These are phyloP conservation scores for Lasioglossum morio DNA, from an alignment of 2,888 invertebrate species.

Conservation along the genomic window DNA sequence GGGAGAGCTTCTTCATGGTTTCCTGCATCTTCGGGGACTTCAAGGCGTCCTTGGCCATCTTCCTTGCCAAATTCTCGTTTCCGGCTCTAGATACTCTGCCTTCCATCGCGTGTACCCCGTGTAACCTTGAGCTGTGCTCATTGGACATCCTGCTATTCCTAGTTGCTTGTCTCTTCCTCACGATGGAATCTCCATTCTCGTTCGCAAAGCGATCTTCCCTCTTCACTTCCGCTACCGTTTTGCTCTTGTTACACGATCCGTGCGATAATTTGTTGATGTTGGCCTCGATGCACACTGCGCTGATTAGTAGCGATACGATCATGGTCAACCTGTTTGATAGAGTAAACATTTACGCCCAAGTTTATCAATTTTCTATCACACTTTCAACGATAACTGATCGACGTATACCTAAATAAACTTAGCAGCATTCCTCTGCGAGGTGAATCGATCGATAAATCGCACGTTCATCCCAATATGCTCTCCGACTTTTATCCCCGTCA, in stretches of 20 bases:
- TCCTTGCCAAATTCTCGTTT: conserved; percentile 61
- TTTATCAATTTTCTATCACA: neutral
- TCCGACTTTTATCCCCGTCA: neutral
- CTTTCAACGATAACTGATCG: neutral
- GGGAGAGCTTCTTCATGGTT: conserved; percentile 69
- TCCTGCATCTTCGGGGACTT: conserved; percentile 72
- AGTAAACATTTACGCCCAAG: neutral
- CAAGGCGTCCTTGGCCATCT: conserved; percentile 72
- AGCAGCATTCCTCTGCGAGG: conserved; percentile 76
- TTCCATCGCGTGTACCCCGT: neutral
- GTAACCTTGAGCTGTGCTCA: neutral
- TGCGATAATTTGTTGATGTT: conserved; percentile 40
- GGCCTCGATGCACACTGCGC: conserved; percentile 64
- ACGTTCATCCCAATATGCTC: conserved; percentile 25
- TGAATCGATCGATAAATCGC: conserved; percentile 54
- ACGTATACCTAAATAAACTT: conserved; percentile 65
- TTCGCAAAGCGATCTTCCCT: neutral
- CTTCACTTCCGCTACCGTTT: neutral
- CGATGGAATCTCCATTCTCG: neutral
- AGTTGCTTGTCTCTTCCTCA: conserved; percentile 10
- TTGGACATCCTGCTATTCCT: neutral
- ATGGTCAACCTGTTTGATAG: conserved; percentile 66
- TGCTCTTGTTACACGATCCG: conserved; percentile 19
- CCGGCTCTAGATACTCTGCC: neutral
- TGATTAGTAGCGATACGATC: conserved; percentile 71